Conservation (phyloP, 2,888 invertebrate genomes). For the Allolobophora icterica region DNA sequence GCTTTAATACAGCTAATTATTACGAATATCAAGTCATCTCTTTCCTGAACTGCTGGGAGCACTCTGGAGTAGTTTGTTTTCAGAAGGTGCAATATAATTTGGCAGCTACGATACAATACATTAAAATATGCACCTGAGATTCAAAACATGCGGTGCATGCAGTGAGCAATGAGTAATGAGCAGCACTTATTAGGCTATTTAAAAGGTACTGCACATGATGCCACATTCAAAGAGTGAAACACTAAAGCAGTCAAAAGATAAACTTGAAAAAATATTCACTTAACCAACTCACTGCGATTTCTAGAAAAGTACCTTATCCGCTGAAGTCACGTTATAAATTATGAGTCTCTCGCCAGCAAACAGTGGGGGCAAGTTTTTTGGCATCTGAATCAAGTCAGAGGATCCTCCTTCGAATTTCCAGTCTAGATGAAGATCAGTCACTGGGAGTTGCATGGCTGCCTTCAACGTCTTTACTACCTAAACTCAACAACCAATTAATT, state of each 20-base stretch:
- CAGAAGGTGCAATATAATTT: too few relatives aligned
- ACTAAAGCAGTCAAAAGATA: not conserved
- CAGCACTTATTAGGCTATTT: not conserved
- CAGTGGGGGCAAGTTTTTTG: constrained; percentile 36
- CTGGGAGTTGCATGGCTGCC: constrained; percentile 37
- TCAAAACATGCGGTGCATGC: not conserved
- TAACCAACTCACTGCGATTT: not conserved
- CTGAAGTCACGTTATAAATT: constrained; percentile 32
- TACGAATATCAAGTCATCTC: too few relatives aligned
- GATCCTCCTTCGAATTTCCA: constrained; percentile 36
- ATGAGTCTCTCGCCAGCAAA: constrained; percentile 39
- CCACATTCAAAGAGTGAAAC: not conserved
- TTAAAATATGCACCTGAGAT: not conserved
- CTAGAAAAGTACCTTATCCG: constrained; percentile 12
- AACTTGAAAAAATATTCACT: not conserved
- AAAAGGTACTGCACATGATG: not conserved
- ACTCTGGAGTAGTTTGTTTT: too few relatives aligned
- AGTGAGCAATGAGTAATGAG: not conserved
- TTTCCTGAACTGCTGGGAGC: too few relatives aligned
- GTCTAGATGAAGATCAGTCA: constrained; percentile 35
- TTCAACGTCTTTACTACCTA: constrained; percentile 50
- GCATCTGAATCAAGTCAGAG: constrained; percentile 31
- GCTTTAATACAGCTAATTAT: too few relatives aligned
- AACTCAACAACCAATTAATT: not conserved
- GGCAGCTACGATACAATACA: not conserved